These are phyloP conservation scores for Erannis defoliaria DNA, from an alignment of 2,888 invertebrate genomes.

Conservation along the genomic window DNA sequence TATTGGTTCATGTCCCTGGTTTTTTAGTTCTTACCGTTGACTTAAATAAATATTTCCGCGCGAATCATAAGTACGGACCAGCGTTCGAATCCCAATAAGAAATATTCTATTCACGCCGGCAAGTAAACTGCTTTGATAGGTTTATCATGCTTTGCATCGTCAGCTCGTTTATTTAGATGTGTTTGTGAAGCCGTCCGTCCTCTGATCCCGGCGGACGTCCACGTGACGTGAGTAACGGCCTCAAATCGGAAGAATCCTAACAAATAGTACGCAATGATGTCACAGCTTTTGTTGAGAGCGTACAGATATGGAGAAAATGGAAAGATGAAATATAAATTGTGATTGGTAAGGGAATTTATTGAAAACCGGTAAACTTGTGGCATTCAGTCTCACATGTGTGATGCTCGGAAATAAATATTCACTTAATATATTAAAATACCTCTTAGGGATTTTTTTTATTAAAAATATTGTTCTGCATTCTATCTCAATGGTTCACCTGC, in stretches of 20 bases:
- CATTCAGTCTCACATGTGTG: too few species aligned
- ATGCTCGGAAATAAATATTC: too few species aligned
- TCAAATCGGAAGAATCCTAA: constrained; percentile 29
- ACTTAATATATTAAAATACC: too few species aligned
- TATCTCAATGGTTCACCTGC: too few species aligned
- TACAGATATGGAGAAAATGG: constrained; percentile 1
- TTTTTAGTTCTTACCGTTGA: too few species aligned
- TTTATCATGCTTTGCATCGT: not conserved
- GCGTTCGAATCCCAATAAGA: not conserved
- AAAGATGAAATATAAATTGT: not conserved
- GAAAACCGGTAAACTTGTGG: too few species aligned
- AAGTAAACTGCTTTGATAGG: not conserved
- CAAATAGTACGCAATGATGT: constrained; percentile 28
- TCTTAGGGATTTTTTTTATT: too few species aligned
- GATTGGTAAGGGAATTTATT: not conserved
- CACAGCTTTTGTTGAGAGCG: constrained; percentile 21
- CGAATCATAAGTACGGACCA: too few species aligned
- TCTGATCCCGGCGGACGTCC: not conserved
- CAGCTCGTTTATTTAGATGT: not conserved
- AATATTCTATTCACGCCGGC: not conserved
- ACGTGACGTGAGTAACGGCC: constrained; percentile 22
- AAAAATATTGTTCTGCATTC: too few species aligned
- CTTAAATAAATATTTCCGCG: too few species aligned
- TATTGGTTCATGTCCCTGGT: too few species aligned
- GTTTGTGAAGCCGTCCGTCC: not conserved